Base-by-base conservation (phyloP, 2,888 invertebrate genomes). In the Ophion ventricosus region DNA sequence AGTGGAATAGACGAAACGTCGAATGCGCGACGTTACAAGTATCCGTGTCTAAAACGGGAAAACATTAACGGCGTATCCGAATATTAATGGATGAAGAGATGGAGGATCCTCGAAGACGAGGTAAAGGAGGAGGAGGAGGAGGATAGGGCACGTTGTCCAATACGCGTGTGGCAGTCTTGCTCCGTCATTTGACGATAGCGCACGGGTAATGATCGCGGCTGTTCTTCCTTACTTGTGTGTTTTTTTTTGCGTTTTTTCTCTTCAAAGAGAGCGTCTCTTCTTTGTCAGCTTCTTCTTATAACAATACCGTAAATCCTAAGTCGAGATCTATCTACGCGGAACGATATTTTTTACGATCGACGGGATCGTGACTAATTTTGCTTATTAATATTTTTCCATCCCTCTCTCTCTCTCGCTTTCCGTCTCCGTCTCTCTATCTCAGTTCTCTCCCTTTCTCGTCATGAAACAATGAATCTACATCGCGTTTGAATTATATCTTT, bases 121-220 rank as follows among this genome's bases (percentile, higher is more conserved):
- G 70, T 40, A 56, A 59, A 63, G 26, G n/a, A 66, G 40, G 61
- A 54, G 54, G 43, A 56, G 56, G 4, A 49, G 14, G 2, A 17
- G 17, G 17, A 49, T 17, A 49, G 49, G 80, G 70, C 74, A 79
- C 40, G 59, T 82, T 82, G 80, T 77, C 83, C 76, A 72, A 64
- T 84, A 49, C 49, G 75, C 72, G 29, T 66, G 82, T 85, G 84
- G 84, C 87, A 86, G 85, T 86, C 82, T 86, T 85, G 69, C 76
- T 87, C 81, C 82, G 84, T 78, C 80, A 43, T 73, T 66, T 57
- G 64, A 35, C 23, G 56, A 54, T 77, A 79, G 59, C 72, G 79
- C 80, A 77, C 82, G 69, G 75, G 56, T 73, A 43, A 43, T 75
- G 81, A 72, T 76, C 80, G 63, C 66, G 73, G 23, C 59, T 59